Conservation (phyloP, 2,113 vertebrate genomes). For the Nicator chloris region DNA sequence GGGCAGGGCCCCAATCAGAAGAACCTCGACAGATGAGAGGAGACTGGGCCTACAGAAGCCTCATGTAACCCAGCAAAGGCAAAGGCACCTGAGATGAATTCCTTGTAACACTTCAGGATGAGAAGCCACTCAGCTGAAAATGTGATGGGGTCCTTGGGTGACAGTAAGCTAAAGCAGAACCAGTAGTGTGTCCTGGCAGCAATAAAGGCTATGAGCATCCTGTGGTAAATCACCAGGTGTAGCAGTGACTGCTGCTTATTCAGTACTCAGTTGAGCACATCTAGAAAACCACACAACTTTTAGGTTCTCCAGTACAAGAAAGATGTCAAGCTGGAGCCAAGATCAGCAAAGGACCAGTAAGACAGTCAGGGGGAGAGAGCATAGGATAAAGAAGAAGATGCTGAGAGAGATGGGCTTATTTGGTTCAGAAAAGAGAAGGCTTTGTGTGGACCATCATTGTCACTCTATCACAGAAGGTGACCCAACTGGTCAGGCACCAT, state of each 20-base stretch:
- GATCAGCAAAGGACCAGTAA: background rate
- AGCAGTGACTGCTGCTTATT: background rate
- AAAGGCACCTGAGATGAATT: background rate
- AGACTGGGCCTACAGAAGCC: background rate
- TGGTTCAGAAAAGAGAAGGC: background rate
- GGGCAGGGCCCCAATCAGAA: background rate
- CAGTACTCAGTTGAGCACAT: background rate
- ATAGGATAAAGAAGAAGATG: background rate
- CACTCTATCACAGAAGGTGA: background rate
- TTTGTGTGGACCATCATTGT: background rate
- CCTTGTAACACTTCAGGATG: background rate
- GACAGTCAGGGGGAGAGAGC: background rate
- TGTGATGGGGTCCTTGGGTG: background rate
- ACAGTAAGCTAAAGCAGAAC: background rate
- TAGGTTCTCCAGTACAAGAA: background rate
- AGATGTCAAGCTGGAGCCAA: background rate
- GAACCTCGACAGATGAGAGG: background rate
- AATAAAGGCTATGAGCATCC: background rate
- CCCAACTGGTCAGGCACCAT: background rate
- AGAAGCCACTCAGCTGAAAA: background rate
- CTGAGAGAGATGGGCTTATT: background rate
- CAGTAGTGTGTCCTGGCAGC: background rate
- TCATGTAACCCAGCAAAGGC: background rate
- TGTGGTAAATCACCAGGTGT: background rate
- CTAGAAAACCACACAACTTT: background rate